Evolutionary conservation across 2,888 invertebrate genomes (phyloP).

Genomic region (Trissonchulus sp.): DNA sequence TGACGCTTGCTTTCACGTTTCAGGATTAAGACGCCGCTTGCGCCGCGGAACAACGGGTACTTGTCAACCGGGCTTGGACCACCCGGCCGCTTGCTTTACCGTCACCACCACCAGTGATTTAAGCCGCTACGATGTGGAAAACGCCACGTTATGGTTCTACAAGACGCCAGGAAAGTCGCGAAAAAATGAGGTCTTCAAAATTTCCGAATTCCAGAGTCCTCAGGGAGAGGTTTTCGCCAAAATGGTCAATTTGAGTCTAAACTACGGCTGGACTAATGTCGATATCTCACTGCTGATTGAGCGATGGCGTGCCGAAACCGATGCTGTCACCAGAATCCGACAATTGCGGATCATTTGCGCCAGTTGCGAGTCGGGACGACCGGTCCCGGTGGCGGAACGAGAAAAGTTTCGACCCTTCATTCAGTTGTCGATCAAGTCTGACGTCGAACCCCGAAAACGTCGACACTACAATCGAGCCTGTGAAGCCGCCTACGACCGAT

Average conservation of each 20-base stretch:
- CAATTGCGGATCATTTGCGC: slow-evolving; percentile 13
- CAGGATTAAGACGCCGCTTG: no score
- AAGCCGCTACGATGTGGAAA: neutral
- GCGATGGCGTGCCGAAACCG: slow-evolving; percentile 17
- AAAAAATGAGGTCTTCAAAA: neutral
- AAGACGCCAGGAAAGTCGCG: neutral
- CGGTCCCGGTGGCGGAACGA: neutral
- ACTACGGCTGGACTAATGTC: neutral
- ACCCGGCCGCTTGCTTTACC: neutral
- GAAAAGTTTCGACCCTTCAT: neutral
- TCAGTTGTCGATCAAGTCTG: neutral
- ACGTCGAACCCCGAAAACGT: neutral
- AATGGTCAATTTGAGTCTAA: neutral
- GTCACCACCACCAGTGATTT: neutral
- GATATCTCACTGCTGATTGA: slow-evolving; percentile 25
- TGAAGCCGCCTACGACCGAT: slow-evolving; percentile 62
- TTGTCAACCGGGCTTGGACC: no score
- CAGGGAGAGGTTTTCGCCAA: slow-evolving; percentile 8
- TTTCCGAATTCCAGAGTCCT: neutral
- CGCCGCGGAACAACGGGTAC: no score
- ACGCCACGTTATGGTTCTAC: slow-evolving; percentile 3
- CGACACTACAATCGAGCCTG: slow-evolving; percentile 6
- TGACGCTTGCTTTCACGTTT: no score
- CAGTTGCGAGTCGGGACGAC: neutral
- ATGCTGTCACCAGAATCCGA: neutral